Evolutionary conservation across 1,140 invertebrate genomes (phyloP), one percentile per base, ranked within the genome.

Genomic region (Onthophagus taurus): DNA sequence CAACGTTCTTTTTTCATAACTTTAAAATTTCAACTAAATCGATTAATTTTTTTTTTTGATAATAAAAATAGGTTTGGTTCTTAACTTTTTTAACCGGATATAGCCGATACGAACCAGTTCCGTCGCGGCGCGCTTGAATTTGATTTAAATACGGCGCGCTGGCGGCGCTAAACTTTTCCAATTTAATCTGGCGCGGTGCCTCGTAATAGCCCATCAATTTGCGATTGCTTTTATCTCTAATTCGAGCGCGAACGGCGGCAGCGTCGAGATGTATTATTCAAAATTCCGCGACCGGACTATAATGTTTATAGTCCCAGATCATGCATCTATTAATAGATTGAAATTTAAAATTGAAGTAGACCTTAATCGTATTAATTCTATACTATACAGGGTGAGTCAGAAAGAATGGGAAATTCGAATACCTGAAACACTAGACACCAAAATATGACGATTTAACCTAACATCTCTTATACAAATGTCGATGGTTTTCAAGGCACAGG

Each of bases 181-280:
- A 45, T 45, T 45, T 45, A 36, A 45, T 45, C 44, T 38, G 35
- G 44, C 35, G 44, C 44, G 38, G 4, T 37, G 24, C 23, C 35
- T 24, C 34, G 36, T 45, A 45, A 45, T 45, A 45, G 44, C 44
- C 44, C 44, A 45, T 45, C 44, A 45, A 38, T 45, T 45, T 45
- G 35, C 33, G 44, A 45, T 45, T 45, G 44, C 44, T 45, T 45
- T 35, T 39, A 45, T 45, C 44, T 45, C 35, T 41, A 36, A 26
- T 45, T 41, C 38, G 24, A n/a, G 21, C 17, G 16, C 31, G 31
- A 39, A 26, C 39, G 35, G 39, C 39, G 35, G 39, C 30, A 21
- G 39, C 39, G 35, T 39, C 30, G 29, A 26, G 26, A 45, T 45
- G 44, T 29, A 24, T 43, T 43, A 39, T 45, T 45, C 38, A 41